phyloP scores from a whole-genome alignment of 2,888 invertebrate genomes.

The Homarus gammarus region DNA sequence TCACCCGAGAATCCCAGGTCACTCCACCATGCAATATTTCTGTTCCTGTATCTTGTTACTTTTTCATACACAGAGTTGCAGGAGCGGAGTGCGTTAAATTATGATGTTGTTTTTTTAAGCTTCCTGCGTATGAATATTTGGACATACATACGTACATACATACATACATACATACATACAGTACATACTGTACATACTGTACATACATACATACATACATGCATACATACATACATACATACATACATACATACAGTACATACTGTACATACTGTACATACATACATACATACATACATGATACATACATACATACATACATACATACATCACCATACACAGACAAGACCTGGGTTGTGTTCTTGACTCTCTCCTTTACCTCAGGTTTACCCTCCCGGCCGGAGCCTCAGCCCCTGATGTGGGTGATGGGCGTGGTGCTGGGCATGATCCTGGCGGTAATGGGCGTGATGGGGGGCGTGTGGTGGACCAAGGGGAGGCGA shows the following conservation, averaged over 20 bases:
- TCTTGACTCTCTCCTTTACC: neutral
- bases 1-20: neutral
- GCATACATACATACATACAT: neutral
- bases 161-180: slow-evolving; percentile 14
- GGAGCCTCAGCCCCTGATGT: slow-evolving; percentile 52
- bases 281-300: neutral
- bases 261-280: slow-evolving; percentile 10
- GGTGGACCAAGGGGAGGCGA: slow-evolving; percentile 38
- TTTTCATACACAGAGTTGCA: too few relatives aligned
- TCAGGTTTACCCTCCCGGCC: slow-evolving; percentile 55
- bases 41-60: neutral
- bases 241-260: slow-evolving; percentile 15
- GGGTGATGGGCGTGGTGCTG: slow-evolving; percentile 60
- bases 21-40: neutral
- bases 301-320: neutral
- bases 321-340: neutral
- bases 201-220: slow-evolving; percentile 4
- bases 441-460: slow-evolving; percentile 56
- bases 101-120: neutral
- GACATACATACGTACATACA: slow-evolving; percentile 7
- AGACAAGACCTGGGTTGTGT: neutral
- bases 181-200: too few relatives aligned
- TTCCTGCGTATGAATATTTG: neutral
- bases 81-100: too few relatives aligned
- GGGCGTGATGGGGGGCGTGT: slow-evolving; percentile 38